Conservation (phyloP, 2,113 vertebrate species). For the Galeopterus variegatus region DNA sequence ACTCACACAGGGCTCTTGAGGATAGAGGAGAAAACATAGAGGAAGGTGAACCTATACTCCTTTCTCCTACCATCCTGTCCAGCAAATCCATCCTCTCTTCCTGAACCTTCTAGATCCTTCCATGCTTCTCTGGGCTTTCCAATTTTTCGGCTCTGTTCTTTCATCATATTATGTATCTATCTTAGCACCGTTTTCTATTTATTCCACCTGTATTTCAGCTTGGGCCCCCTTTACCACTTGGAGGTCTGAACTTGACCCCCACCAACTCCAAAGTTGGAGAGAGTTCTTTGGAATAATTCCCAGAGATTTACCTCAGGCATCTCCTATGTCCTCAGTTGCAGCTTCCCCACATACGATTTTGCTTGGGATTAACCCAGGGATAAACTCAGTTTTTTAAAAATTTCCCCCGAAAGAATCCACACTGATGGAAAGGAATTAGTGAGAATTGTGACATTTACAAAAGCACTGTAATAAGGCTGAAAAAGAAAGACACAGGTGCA, state of each 20-base stretch:
- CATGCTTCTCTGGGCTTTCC: background rate
- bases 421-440: background rate
- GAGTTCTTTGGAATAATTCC: background rate
- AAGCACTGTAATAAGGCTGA: background rate
- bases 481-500: background rate
- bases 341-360: background rate
- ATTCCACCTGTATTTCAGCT: background rate
- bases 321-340: background rate
- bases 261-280: background rate
- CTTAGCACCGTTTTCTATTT: background rate
- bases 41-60: background rate
- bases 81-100: background rate
- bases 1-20: background rate
- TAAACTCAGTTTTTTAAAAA: background rate
- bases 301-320: background rate
- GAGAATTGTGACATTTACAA: background rate
- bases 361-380: background rate
- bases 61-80: background rate
- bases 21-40: background rate
- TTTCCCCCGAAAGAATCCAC: background rate
- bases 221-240: background rate
- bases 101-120: background rate
- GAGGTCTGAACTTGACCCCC: background rate
- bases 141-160: background rate
- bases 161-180: background rate